Evolutionary conservation across 2,888 invertebrate genomes (phyloP), one percentile per base, ranked within the genome.

Genomic region (Hoplodrina ambigua): DNA sequence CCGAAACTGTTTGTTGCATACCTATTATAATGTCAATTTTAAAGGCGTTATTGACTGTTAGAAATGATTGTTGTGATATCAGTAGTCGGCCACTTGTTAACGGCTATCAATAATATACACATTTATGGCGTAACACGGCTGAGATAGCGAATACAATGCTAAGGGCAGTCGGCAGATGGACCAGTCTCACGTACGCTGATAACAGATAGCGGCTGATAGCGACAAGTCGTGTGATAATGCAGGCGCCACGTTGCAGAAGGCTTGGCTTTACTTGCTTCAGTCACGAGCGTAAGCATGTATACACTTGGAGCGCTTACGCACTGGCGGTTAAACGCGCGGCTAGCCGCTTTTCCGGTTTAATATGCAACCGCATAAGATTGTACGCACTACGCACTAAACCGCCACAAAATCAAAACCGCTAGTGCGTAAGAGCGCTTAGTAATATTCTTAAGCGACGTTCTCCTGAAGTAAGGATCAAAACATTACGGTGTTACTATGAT

Each of bases 161-260:
- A 70, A 63, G 65, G 70, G 46, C 75, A 46, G 44, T n/a, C 54
- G 19, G 55, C 50, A 61, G 60, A 46, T n/a, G 72, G 52, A 37
- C 37, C 78, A 75, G 78, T 64, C 69, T 69, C 80, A 81, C 81
- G 80, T 81, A 81, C 69, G 49, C 61, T 71, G 81, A 77, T 80
- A 80, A 50, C 58, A 46, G 63, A 70, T 77, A 63, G 44, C 66
- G 7, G 19, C 30, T 37, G 76, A 80, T 67, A 78, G 56, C 46
- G 52, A 41, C 41, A 46, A 46, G 20, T 4, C 52, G 59, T 33
- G 75, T 11, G 52, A 56, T 50, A 74, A 10, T 53, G 41, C 69
- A 69, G 49, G 67, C 67, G 50, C 50, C 56, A 44, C 73, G 19
- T 19, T 17, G 15, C 55, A 44, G 33, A 7, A 17, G 73, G 73